Base-by-base conservation (phyloP, 2,113 vertebrate genomes). In the Ochotona princeps region DNA sequence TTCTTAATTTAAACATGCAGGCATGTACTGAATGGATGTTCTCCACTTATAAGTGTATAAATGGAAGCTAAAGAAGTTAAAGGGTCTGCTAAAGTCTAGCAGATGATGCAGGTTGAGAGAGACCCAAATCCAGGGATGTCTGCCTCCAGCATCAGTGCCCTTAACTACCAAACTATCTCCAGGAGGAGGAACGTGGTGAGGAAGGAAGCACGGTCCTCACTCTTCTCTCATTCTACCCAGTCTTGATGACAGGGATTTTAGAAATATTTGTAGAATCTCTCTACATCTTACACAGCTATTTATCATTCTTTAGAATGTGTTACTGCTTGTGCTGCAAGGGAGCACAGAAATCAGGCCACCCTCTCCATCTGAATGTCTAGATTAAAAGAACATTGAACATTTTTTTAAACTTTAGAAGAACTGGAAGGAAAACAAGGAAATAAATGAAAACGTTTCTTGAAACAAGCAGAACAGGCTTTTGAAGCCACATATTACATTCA, bases 281-380 rank as follows among this genome's bases (percentile, higher is more conserved):
- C 90, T 93, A 73, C 81, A 76, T 82, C 89, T 89, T 80, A 60
- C 49, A 87, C 83, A 26, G 81, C 63, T 95, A 93, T 88, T 93
- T 87, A 90, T 91, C 94, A 96, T 91, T 63, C 76, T 95, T 93
- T 91, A 95, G 84, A 95, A 96, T 90, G 93, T 94, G 90, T 89
- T 91, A 92, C 87, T 94, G 84, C 93, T 95, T 94, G 63, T 66
- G 83, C 87, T 95, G 8, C 12, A 84, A 91, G 51, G 57, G 84
- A 94, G 91, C 54, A 84, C 2, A 79, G 82, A 96, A 96, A 97
- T 96, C 69, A 96, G 94, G 95, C 67, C 96, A 96, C 57, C 61
- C 35, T 79, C 26, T 93, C 61, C 90, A 79, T 79, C 81, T 51
- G 30, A 90, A 87, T 21, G 74, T 94, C 67, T 25, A 87, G 89